Conservation (phyloP, 2,797 vertebrate species). For the Enteromius unitaeniatus region DNA sequence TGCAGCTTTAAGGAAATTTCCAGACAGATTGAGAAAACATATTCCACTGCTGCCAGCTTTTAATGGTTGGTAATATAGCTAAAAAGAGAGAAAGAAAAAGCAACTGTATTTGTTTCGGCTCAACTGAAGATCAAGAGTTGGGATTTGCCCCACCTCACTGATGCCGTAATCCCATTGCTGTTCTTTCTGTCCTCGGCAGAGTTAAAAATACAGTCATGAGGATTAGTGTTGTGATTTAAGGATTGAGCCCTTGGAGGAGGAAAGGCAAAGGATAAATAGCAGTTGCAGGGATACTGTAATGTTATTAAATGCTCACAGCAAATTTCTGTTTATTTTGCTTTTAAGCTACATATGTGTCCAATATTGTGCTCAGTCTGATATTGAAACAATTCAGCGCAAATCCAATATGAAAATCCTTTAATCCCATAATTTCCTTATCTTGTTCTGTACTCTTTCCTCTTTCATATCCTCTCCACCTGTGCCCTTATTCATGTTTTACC, state of each 20-base stretch:
- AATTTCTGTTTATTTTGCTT: slow-evolving; percentile 31
- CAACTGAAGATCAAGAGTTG: slow-evolving; percentile 73
- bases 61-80: slow-evolving; percentile 18
- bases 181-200: slow-evolving; percentile 77
- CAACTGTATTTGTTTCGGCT: slow-evolving; percentile 52
- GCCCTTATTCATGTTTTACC: neutral
- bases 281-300: slow-evolving; percentile 59
- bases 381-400: slow-evolving; percentile 19
- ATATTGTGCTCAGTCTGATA: slow-evolving; percentile 1
- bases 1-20: neutral
- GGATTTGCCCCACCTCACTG: slow-evolving; percentile 72
- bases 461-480: neutral
- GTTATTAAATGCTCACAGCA: slow-evolving; percentile 50
- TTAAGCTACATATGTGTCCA: slow-evolving; percentile 2
- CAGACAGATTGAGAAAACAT: slow-evolving; percentile 16
- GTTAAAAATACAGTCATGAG: slow-evolving; percentile 84
- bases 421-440: slow-evolving; percentile 27
- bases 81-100: slow-evolving; percentile 54
- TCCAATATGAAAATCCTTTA: slow-evolving; percentile 30
- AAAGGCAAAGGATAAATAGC: slow-evolving; percentile 63
- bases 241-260: slow-evolving; percentile 70
- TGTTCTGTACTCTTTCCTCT: neutral
- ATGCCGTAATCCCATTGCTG: slow-evolving; percentile 82
- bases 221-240: slow-evolving; percentile 82
- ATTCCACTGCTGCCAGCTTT: slow-evolving; percentile 12